Evolutionary conservation across 2,888 invertebrate genomes (phyloP).

Genomic region (Andrena fulva): DNA sequence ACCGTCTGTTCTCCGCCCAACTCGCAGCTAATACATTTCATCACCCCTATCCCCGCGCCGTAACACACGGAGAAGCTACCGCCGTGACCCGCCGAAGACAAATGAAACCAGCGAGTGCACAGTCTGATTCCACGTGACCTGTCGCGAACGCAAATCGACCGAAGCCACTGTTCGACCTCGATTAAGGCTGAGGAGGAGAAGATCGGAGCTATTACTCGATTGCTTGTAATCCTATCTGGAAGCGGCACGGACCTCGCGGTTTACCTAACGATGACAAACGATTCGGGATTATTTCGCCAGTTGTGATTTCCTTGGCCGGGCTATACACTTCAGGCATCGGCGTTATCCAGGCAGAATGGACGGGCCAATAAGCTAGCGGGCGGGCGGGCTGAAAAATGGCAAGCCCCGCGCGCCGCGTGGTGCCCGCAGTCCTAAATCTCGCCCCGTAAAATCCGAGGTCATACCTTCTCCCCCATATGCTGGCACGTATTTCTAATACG

Average conservation of each 20-base stretch:
- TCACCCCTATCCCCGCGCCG: constrained; percentile 16
- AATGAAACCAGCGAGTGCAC: not conserved
- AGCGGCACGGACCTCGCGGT: constrained; percentile 43
- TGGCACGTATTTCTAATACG: constrained; percentile 37
- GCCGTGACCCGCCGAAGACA: constrained; percentile 8
- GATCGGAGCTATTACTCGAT: constrained; percentile 48
- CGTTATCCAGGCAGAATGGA: constrained; percentile 44
- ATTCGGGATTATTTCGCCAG: constrained; percentile 58
- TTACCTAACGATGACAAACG: constrained; percentile 72
- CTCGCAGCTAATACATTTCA: constrained; percentile 11
- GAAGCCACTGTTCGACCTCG: constrained; percentile 9
- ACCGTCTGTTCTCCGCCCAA: too few species aligned
- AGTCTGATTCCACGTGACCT: not conserved
- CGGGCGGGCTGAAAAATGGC: constrained; percentile 56
- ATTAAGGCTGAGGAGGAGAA: not conserved
- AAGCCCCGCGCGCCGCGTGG: constrained; percentile 2
- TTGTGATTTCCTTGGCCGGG: constrained; percentile 53
- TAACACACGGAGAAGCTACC: constrained; percentile 6
- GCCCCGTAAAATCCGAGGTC: constrained; percentile 39
- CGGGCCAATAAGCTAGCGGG: constrained; percentile 45
- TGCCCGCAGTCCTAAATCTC: constrained; percentile 57
- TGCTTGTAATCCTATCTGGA: constrained; percentile 44
- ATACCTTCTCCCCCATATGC: constrained; percentile 17
- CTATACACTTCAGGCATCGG: constrained; percentile 16
- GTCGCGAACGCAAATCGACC: constrained; percentile 11